Base-by-base conservation (phyloP, 1,140 invertebrate species). In the Riptortus pedestris region DNA sequence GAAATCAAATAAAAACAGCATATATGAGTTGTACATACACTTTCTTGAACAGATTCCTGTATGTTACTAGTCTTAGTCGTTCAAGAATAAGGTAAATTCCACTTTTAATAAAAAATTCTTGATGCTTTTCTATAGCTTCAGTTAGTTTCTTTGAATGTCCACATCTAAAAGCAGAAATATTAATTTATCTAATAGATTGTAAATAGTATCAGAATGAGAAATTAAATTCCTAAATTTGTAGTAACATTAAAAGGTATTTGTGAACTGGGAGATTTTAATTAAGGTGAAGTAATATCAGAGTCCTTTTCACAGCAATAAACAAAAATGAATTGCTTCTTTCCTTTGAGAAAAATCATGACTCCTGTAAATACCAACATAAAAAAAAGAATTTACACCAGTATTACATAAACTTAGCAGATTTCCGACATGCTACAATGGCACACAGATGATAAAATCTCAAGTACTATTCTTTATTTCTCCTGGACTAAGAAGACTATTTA, bases 31-130 rank as follows among this genome's bases (percentile, higher is more conserved):
- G 59, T 14, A 77, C 82, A 78, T 75, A 86, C 69, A 98, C 92
- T 83, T 93, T 95, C 71, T 95, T 94, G 72, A 98, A 97, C 26
- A 98, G 81, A 81, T 98, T 98, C 66, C 95, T 83, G 72, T 96
- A 97, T 0, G 94, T 90, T 48, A 95, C 90, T 55, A 93, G 88
- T 74, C 95, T 96, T 0, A 99, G 77, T 74, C 98, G 97, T 72
- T 98, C 95, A 7, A 99, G 84, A 72, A 98, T 93, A 18, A 98
- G 79, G 76, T 96, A 98, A 70, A 99, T 95, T 33, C 95, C 95
- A 71, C 86, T 93, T 69, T 87, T 87, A 62, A 97, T 96, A 68
- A 98, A 96, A 73, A 96, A 97, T 0, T 81, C 76, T 75, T 97
- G 92, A 71, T 96, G 85, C 48, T 83, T 81, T 66, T 86, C 82